Evolutionary conservation across 2,888 invertebrate genomes (phyloP), one percentile per base, ranked within the genome.

Genomic region (Celastrina argiolus): DNA sequence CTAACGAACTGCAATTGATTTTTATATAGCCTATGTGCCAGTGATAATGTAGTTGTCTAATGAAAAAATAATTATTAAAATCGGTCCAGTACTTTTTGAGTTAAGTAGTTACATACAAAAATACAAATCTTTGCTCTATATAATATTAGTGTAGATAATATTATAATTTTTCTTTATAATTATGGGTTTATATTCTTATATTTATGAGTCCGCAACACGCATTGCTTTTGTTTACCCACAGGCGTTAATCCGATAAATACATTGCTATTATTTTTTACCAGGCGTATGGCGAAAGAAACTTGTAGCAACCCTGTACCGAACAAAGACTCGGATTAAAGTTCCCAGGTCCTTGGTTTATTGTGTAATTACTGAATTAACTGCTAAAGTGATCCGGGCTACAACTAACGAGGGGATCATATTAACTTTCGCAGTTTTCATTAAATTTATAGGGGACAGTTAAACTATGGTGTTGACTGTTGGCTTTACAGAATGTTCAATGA

Each of bases 341-440:
- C 58, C 69, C 58, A 66, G 68, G 67, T 39, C 69, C 68, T 63
- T 70, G 69, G 69, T 71, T 71, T 70, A 71, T 71, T 71, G 71
- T 70, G 72, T 71, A 71, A 74, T 71, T 72, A 74, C 68, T 58
- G 65, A 70, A 71, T 72, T 69, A 70, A 69, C 68, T 64, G 66
- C 66, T 69, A 66, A 69, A 65, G 59, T 51, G 66, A 66, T 65
- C 65, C 63, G 56, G 28, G 59, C 56, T 51, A 67, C 68, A 63
- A 67, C 66, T 64, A 66, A 67, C 64, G 64, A 42, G 63, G 28
- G 59, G 61, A 66, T 69, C 66, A 66, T 68, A 66, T 61, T 56
- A 66, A 66, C 59, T 31, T 34, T 56, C 42, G 18, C n/a, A 18
- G 34, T 63, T 61, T 41, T 34, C 59, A 59, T 36, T 39, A 14